Base-by-base conservation (phyloP, 2,797 vertebrate species). In the Dromococcyx pavoninus region DNA sequence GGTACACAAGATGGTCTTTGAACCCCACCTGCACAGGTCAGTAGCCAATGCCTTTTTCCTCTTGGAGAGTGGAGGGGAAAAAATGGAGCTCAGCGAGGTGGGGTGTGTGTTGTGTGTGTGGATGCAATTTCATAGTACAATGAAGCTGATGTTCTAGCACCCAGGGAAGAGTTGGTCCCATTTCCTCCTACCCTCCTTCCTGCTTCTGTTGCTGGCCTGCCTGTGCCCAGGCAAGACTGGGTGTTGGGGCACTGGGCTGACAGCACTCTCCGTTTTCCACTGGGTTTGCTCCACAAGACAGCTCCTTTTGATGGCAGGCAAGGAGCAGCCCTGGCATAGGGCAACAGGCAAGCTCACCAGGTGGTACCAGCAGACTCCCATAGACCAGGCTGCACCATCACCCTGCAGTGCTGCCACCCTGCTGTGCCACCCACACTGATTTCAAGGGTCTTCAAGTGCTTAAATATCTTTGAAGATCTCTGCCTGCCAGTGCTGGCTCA, bases 11-110 rank as follows among this genome's bases (percentile, higher is more conserved):
- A 23, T 14, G 27, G 33, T 76, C n/a, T 37, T 84, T 76, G 64
- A 61, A 3, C 24, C 41, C 41, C 33, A 35, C 24, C 21, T 35
- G n/a, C 1, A 0, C n/a, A 53, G 46, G 30, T 56, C 7, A 0
- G 54, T 28, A 71, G 25, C 33, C 6, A 2, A 57, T 35, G 28
- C 13, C 39, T 35, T 33, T 32, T 73, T 46, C 64, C 43, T 60
- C 24, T 25, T 58, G 8, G 39, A 58, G 66, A 74, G 21, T 25
- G 28, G 28, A 89, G 13, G 43, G 13, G 4, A 13, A 32, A 11
- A 32, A 44, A 76, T 17, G 7, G 25, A 82, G 37, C 39, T 43
- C 0, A 0, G 35, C 50, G 35, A 37, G 23, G 13, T 2, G 2
- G 67, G 17, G 19, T 37, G 21, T 39, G 13, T 18, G 10, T 15